A percentile compares a stretch with the other conserved stretches of the same genome.
Conservation (phyloP, 2,797 vertebrate species). For the Schizopygopsis pylzovi region DNA sequence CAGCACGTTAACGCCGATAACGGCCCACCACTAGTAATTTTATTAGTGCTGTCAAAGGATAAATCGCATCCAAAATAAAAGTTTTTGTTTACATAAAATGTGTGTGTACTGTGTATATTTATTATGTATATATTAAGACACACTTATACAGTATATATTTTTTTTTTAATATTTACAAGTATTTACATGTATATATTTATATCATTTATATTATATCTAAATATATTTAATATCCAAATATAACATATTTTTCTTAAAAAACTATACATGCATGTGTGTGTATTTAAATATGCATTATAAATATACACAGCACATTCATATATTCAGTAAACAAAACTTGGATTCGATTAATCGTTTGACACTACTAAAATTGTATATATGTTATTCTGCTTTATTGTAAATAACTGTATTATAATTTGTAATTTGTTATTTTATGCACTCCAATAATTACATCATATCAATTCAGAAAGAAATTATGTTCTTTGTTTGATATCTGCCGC, state of each 20-base stretch:
- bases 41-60: neutral
- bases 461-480: conserved; percentile 25
- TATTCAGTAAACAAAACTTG: neutral
- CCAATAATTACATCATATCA: neutral
- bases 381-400: neutral
- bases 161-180: neutral
- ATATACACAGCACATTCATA: neutral
- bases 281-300: neutral
- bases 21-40: too few species aligned
- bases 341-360: too few species aligned
- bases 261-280: too few species aligned
- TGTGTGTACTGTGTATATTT: neutral
- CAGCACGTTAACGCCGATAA: too few species aligned
- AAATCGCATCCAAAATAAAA: neutral
- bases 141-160: neutral
- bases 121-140: neutral
- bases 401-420: neutral
- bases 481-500: conserved; percentile 68
- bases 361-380: neutral
- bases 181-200: neutral
- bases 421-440: neutral
- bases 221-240: too few species aligned
- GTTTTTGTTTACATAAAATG: neutral
- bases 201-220: too few species aligned
- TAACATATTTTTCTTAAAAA: too few species aligned